Percentiles rank a stretch among this genome's conserved stretches.
These are phyloP conservation scores for Oscheius sp. DNA, from an alignment of 2,888 invertebrate species.

Conservation along the genomic window DNA sequence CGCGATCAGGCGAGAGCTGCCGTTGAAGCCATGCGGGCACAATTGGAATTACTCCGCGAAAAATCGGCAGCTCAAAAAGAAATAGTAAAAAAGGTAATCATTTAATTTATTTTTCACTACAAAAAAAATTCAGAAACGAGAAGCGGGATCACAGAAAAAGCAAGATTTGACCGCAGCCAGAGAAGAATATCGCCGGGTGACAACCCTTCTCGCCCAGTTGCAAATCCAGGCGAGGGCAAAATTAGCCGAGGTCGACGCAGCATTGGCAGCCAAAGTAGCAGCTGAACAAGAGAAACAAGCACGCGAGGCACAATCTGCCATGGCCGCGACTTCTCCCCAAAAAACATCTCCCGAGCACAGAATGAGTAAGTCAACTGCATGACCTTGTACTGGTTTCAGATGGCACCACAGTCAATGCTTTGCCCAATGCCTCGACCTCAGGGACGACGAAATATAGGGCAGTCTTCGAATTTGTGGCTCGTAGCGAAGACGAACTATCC, in stretches of 20 bases:
- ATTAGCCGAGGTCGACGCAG: constrained; percentile 25
- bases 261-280: constrained; percentile 8
- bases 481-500: constrained; percentile 80
- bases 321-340: constrained; percentile 5
- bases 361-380: constrained; percentile 26
- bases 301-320: constrained; percentile 15
- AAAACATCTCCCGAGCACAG: constrained; percentile 41
- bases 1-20: constrained; percentile 46
- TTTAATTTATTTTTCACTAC: neutral
- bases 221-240: constrained; percentile 39
- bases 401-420: neutral
- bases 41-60: constrained; percentile 48
- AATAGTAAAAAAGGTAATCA: constrained; percentile 42
- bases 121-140: constrained; percentile 71
- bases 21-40: constrained; percentile 50
- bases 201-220: constrained; percentile 44
- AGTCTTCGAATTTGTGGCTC: constrained; percentile 90
- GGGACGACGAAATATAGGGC: constrained; percentile 82
- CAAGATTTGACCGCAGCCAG: constrained; percentile 36
- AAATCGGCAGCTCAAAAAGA: constrained; percentile 52
- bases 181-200: constrained; percentile 46
- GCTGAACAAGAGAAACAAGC: constrained; percentile 15
- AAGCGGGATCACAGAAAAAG: constrained; percentile 32
- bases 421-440: constrained; percentile 26
- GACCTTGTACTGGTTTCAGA: neutral